These are phyloP conservation scores for Drosophila nr. perissopoda DNA, from an alignment of 2,888 invertebrate species.

Conservation along the genomic window DNA sequence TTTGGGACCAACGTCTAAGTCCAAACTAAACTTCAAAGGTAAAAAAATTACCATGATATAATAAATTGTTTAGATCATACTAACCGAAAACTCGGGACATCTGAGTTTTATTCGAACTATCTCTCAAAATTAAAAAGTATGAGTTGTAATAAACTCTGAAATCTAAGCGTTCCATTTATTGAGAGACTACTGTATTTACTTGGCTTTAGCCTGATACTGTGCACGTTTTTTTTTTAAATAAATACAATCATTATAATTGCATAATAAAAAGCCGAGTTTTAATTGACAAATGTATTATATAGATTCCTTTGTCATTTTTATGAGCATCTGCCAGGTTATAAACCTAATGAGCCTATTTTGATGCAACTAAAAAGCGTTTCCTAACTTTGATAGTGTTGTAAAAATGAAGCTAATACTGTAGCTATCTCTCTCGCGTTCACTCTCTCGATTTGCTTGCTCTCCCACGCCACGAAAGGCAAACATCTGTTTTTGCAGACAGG, in stretches of 20 bases:
- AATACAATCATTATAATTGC: conserved; percentile 42
- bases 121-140: too few species aligned
- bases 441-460: conserved; percentile 19
- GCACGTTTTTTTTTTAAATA: too few species aligned
- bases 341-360: conserved; percentile 34
- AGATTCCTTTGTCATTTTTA: conserved; percentile 13
- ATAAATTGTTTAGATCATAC: not conserved
- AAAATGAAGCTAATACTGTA: conserved; percentile 33
- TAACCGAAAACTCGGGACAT: conserved; percentile 1
- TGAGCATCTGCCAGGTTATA: conserved; percentile 35
- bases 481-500: conserved; percentile 63
- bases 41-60: not conserved
- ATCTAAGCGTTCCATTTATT: too few species aligned
- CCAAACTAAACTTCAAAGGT: not conserved
- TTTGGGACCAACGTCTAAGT: not conserved
- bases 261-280: conserved; percentile 46
- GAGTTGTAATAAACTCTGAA: too few species aligned
- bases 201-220: too few species aligned
- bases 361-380: conserved; percentile 28
- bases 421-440: conserved; percentile 7
- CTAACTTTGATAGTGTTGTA: conserved; percentile 34
- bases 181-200: too few species aligned
- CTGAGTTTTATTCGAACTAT: not conserved
- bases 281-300: conserved; percentile 3
- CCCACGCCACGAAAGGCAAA: conserved; percentile 51